These are phyloP conservation scores for Seriola quinqueradiata DNA, from an alignment of 2,113 vertebrate species.

Conservation along the genomic window DNA sequence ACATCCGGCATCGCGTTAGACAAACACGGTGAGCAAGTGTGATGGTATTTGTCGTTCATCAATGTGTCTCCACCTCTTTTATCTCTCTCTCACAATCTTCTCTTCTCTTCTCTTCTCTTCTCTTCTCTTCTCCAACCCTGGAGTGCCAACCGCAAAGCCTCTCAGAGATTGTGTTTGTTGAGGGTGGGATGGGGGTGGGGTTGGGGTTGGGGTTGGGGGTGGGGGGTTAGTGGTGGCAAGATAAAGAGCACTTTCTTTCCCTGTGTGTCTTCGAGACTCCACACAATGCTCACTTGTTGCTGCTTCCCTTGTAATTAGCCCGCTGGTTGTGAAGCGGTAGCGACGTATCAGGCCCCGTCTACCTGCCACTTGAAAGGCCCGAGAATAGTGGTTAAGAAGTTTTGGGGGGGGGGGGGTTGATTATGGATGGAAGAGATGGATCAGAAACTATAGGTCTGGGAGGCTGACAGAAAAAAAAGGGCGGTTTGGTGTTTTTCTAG, in stretches of 20 bases:
- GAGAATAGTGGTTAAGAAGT: constrained; percentile 43
- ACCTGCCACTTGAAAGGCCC: constrained; percentile 74
- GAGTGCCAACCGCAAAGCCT: constrained; percentile 39
- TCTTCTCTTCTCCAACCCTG: neutral
- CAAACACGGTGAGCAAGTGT: constrained; percentile 40
- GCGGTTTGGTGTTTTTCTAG: constrained; percentile 29
- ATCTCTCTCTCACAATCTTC: neutral
- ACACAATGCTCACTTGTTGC: constrained; percentile 75
- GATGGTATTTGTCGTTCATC: constrained; percentile 30
- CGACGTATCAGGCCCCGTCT: constrained; percentile 46
- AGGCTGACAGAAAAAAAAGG: constrained; percentile 19
- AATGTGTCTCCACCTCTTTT: constrained; percentile 19
- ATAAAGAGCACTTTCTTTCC: constrained; percentile 77
- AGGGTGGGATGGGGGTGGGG: constrained; percentile 14
- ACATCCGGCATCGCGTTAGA: constrained; percentile 56
- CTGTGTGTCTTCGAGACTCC: constrained; percentile 65
- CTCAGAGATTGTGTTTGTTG: constrained; percentile 52
- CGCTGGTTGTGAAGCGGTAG: constrained; percentile 57
- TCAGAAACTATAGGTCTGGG: constrained; percentile 60
- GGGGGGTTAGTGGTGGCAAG: neutral
- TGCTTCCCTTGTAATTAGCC: constrained; percentile 79
- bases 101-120: neutral
- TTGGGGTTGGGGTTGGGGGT: no score
- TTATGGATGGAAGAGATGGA: constrained; percentile 58
- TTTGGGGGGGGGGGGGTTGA: constrained; percentile 25